These are phyloP conservation scores for Agonopterix subpropinquella DNA, from an alignment of 2,888 invertebrate genomes.

Conservation along the genomic window DNA sequence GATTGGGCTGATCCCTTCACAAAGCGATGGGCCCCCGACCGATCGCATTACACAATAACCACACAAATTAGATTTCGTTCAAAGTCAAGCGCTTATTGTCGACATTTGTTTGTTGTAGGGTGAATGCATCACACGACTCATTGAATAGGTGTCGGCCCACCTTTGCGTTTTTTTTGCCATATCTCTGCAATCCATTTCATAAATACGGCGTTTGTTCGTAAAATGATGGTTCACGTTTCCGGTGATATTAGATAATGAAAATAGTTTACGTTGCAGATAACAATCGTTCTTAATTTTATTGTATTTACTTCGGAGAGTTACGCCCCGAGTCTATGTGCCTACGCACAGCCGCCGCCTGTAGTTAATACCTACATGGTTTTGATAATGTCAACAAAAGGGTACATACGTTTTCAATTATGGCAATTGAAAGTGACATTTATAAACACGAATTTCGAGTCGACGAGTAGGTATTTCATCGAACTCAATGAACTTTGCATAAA, in stretches of 20 bases:
- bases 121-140: conserved; percentile 60
- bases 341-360: too few relatives aligned
- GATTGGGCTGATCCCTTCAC: conserved; percentile 49
- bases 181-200: conserved; percentile 18
- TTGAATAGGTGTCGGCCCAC: conserved; percentile 60
- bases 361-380: too few relatives aligned
- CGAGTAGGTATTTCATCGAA: too few relatives aligned
- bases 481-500: too few relatives aligned
- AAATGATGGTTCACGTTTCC: conserved; percentile 11
- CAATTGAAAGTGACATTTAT: too few relatives aligned
- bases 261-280: background rate
- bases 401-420: too few relatives aligned
- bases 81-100: conserved; percentile 72
- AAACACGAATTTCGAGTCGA: too few relatives aligned
- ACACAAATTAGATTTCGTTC: conserved; percentile 73
- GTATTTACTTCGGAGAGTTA: too few relatives aligned
- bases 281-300: too few relatives aligned
- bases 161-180: conserved; percentile 45
- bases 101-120: conserved; percentile 61
- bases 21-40: conserved; percentile 45
- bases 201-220: conserved; percentile 17
- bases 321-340: too few relatives aligned
- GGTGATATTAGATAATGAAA: background rate
- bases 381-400: too few relatives aligned
- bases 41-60: conserved; percentile 72